Base-by-base conservation (phyloP, 2,113 vertebrate species). In the Calidris pugnax region DNA sequence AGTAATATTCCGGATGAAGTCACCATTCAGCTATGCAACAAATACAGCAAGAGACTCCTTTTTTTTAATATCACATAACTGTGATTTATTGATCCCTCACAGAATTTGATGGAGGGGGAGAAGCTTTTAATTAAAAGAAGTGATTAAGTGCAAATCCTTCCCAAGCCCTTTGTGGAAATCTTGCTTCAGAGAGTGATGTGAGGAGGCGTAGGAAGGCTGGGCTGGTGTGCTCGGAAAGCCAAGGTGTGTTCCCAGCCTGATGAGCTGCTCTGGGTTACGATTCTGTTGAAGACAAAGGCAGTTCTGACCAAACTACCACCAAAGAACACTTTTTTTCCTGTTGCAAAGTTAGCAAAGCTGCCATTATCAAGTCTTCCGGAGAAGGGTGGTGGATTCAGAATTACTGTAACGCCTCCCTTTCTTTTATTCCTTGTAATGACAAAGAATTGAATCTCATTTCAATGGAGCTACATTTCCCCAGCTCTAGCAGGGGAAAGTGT, bases 81-180 rank as follows among this genome's bases (percentile, higher is more conserved):
- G 41, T 71, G 57, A 85, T 93, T 76, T 89, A 95, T 93, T 91
- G 89, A 94, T 94, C 20, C 28, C 84, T 89, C 69, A 22, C 66
- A 85, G 45, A 85, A 53, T 30, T 2, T 64, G 66, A 94, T 62
- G 50, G 60, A 85, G 39, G 24, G 93, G n/a, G 41, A 89, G 41
- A 71, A 68, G 64, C 14, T 75, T 92, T 94, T 93, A 96, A 96
- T 96, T 95, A 94, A 91, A 95, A 66, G 5, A 93, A 72, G 64
- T 47, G 55, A 94, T 92, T 89, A 90, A 95, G 78, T 75, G 32
- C 39, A 95, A 96, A 95, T 89, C 81, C 57, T 79, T 85, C 62
- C 67, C 39, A 79, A 89, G 78, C 16, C 59, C 51, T 89, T 82
- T 24, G 68, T 37, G 57, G 89, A 87, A 89, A 85, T 37, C 27